Conservation (phyloP, 2,888 invertebrate genomes). For the Seira ritae region DNA sequence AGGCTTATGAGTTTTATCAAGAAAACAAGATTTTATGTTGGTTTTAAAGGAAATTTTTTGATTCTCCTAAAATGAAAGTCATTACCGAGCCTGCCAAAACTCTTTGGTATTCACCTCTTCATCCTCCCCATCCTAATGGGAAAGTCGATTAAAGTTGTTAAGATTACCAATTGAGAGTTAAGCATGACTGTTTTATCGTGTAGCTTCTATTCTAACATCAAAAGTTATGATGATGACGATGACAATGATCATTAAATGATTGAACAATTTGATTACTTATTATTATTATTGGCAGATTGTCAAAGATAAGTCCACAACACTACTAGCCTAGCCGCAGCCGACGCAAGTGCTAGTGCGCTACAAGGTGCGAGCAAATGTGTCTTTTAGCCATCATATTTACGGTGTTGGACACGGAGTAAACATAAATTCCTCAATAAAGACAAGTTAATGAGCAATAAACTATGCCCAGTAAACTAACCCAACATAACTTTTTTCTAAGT, state of each 20-base stretch:
- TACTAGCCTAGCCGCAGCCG: no score
- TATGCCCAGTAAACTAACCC: constrained; percentile 29
- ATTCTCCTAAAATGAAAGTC: no score
- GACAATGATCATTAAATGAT: constrained; percentile 5
- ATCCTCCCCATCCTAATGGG: no score
- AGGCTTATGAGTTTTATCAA: no score
- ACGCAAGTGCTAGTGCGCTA: no score
- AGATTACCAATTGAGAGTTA: constrained; percentile 18
- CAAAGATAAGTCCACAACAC: constrained; percentile 22
- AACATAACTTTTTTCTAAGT: constrained; percentile 41
- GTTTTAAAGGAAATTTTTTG: no score
- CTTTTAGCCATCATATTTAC: background rate
- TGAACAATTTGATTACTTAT: constrained; percentile 24
- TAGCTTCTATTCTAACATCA: background rate
- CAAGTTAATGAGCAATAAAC: constrained; percentile 6
- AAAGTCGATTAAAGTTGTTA: constrained; percentile 22
- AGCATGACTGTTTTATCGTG: background rate
- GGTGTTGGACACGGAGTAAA: constrained; percentile 11
- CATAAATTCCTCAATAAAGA: constrained; percentile 5
- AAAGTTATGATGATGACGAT: constrained; percentile 5
- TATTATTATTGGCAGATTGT: constrained; percentile 54
- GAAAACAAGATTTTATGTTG: no score
- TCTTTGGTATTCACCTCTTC: no score
- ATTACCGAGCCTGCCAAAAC: no score
- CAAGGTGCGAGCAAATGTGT: background rate